phyloP scores from a whole-genome alignment of 2,113 vertebrate species.

The Brachirus orientalis region DNA sequence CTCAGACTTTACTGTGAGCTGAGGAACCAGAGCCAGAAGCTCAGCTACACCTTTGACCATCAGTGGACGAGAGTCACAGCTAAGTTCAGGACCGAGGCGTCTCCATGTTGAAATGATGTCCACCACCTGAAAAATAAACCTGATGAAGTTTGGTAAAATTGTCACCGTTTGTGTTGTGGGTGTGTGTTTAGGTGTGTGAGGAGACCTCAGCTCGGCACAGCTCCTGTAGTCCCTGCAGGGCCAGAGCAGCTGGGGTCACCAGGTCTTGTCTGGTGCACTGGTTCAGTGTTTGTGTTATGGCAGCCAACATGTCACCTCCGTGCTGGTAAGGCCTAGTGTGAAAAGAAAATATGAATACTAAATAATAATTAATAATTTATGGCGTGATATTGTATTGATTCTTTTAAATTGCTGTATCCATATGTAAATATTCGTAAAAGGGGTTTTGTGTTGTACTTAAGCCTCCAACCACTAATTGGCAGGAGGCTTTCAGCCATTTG shows the following conservation, averaged over 20 bases:
- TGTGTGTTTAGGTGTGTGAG: no score
- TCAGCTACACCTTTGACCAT: conserved; percentile 87
- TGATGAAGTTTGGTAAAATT: not conserved
- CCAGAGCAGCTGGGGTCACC: conserved; percentile 88
- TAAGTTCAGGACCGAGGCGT: conserved; percentile 87
- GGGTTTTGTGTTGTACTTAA: no score
- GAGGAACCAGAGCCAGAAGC: conserved; percentile 90
- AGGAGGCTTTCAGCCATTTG: no score
- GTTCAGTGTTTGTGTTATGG: conserved; percentile 87
- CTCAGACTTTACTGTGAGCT: conserved; percentile 87
- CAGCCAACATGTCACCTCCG: conserved; percentile 94
- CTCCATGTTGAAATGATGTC: conserved; percentile 93
- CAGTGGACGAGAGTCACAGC: conserved; percentile 86
- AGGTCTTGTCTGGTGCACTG: conserved; percentile 89
- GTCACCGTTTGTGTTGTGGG: not conserved
- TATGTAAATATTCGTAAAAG: no score
- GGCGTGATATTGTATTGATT: no score
- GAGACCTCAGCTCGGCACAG: conserved; percentile 94
- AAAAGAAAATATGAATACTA: no score
- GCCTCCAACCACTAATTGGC: no score
- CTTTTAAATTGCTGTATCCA: no score
- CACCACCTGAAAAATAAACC: conserved; percentile 84
- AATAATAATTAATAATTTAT: no score
- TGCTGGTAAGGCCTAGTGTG: conserved; percentile 92
- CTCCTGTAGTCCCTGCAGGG: conserved; percentile 89